Evolutionary conservation across 2,888 invertebrate genomes (phyloP).

Genomic region (Trichogramma evanescens): DNA sequence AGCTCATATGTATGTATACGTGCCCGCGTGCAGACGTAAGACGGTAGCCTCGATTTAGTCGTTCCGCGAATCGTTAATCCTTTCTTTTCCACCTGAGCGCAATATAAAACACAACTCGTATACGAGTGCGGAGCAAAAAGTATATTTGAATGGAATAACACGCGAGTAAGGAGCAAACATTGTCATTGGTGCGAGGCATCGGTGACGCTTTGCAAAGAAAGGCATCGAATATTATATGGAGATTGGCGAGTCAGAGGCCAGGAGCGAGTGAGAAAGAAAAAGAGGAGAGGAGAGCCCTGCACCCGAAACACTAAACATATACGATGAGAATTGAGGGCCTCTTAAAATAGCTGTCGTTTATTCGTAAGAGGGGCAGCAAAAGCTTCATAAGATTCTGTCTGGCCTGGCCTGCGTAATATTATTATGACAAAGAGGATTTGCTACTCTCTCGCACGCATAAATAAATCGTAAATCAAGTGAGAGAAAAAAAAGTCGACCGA

Average conservation of each 20-base stretch:
- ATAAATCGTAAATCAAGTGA: slow-evolving; percentile 43
- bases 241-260: slow-evolving; percentile 26
- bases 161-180: neutral
- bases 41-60: slow-evolving; percentile 12
- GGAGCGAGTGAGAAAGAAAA: no score
- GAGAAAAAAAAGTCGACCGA: slow-evolving; percentile 26
- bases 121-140: neutral
- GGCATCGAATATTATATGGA: slow-evolving; percentile 36
- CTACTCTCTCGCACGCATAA: slow-evolving; percentile 33
- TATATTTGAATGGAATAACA: neutral
- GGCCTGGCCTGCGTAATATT: slow-evolving; percentile 24
- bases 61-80: neutral
- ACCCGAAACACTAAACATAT: slow-evolving; percentile 32
- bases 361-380: slow-evolving; percentile 40
- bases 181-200: neutral
- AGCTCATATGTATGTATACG: neutral
- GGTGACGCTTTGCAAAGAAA: neutral
- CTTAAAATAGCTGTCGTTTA: slow-evolving; percentile 41
- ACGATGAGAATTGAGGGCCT: slow-evolving; percentile 32
- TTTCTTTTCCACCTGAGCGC: no score
- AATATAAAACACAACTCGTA: neutral
- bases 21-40: slow-evolving; percentile 17
- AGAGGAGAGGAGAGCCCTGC: no score
- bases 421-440: slow-evolving; percentile 41
- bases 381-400: slow-evolving; percentile 12